Evolutionary conservation across 2,888 invertebrate genomes (phyloP), one percentile per base, ranked within the genome.

Genomic region (Elmis aenea): DNA sequence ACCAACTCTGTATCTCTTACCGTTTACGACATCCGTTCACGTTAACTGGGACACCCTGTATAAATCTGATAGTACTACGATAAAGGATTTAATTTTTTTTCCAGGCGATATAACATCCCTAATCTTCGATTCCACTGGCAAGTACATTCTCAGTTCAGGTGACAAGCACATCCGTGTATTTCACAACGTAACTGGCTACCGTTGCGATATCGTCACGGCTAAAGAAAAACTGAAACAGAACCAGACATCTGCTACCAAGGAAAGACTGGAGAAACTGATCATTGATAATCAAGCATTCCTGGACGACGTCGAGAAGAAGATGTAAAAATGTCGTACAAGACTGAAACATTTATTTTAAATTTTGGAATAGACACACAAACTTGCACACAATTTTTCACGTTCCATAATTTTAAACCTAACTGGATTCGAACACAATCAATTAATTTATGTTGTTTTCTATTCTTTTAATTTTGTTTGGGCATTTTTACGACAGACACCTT

Each of bases 131-230:
- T 74, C 84, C 2, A 73, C 77, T 42, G 84, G 85, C 12, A 81
- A 83, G 58, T 84, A 80, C 58, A 57, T 91, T 24, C 73, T 85
- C 47, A 77, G 80, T 1, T 74, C 83, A 34, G 88, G 87, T 8
- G 88, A 88, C 51, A 80, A 78, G 46, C 81, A 81, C 27, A 78
- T 92, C 6, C 73, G 85, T 22, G 75, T 92, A 31, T 80, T 91
- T 55, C 82, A 85, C 62, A 93, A 92, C 55, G 71, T 85, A 3
- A 74, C 81, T n/a, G 85, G 83, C 3, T 77, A 77, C 53, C 70
- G 72, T 34, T 69, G 66, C 48, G 66, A 59, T 26, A 73, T 70
- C 51, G 63, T 63, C 16, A 63, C 67, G 3, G 69, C 74, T 6
- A 69, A 66, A 46, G 63, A 67, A 14, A 76, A 74, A 47, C 65